Conservation (phyloP, 2,888 invertebrate genomes). For the Lysandra bellargus region DNA sequence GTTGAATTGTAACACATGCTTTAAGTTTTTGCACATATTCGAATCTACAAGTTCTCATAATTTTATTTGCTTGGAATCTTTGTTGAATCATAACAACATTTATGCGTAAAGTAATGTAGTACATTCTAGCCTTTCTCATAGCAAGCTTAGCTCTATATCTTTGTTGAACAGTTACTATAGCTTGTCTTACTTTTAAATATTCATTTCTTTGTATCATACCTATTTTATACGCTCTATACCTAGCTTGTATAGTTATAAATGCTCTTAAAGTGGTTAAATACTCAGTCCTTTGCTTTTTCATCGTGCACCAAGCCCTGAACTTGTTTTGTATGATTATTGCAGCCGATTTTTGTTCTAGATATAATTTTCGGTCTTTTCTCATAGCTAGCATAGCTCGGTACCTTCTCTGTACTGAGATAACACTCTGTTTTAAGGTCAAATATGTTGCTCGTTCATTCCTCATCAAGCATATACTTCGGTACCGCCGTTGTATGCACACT, state of each 20-base stretch:
- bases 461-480: conserved; percentile 57
- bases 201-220: conserved; percentile 52
- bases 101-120: conserved; percentile 49
- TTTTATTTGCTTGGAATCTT: conserved; percentile 61
- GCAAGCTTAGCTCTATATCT: conserved; percentile 56
- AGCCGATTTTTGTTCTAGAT: conserved; percentile 48
- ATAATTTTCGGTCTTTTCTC: conserved; percentile 54
- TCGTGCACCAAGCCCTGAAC: conserved; percentile 59
- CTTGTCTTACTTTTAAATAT: conserved; percentile 54
- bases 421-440: conserved; percentile 51
- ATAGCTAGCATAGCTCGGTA: conserved; percentile 60
- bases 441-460: conserved; percentile 56
- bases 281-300: conserved; percentile 56
- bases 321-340: conserved; percentile 51
- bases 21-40: conserved; percentile 56
- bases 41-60: conserved; percentile 57
- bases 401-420: conserved; percentile 58
- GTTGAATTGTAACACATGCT: conserved; percentile 68
- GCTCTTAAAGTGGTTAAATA: conserved; percentile 61
- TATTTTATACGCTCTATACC: conserved; percentile 54
- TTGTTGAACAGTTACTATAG: conserved; percentile 53
- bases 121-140: conserved; percentile 52
- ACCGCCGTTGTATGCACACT: conserved; percentile 65
- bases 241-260: conserved; percentile 63
- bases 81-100: conserved; percentile 52